phyloP scores from a whole-genome alignment of 2,888 invertebrate species.

The Poecilobothrus nobilitatus region DNA sequence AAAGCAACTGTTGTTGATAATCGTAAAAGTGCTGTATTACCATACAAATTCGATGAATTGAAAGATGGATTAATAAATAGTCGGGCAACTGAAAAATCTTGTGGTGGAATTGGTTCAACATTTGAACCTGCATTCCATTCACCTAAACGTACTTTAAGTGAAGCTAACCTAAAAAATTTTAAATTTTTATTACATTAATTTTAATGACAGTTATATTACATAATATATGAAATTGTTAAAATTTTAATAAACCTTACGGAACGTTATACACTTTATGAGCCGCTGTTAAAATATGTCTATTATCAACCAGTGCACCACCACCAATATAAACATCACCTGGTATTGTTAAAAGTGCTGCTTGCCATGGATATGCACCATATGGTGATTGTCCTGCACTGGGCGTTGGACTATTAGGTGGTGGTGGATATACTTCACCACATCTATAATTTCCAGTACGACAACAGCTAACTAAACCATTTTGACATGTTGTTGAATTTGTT shows the following conservation, averaged over 20 bases:
- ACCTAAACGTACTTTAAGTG: constrained; percentile 60
- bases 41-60: constrained; percentile 46
- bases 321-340: constrained; percentile 58
- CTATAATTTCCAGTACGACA: constrained; percentile 38
- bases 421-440: constrained; percentile 37
- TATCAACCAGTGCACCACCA: constrained; percentile 61
- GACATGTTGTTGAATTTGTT: constrained; percentile 25
- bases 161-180: constrained; percentile 26
- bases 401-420: constrained; percentile 36
- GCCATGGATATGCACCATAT: constrained; percentile 68
- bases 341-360: constrained; percentile 51
- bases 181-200: background rate
- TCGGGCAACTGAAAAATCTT: constrained; percentile 52
- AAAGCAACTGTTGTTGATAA: constrained; percentile 52
- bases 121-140: constrained; percentile 65
- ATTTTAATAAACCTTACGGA: constrained; percentile 43
- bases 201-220: background rate
- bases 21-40: constrained; percentile 54
- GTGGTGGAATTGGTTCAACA: constrained; percentile 56
- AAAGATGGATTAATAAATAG: constrained; percentile 59
- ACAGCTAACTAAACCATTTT: constrained; percentile 33
- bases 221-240: background rate
- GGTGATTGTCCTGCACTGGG: constrained; percentile 50
- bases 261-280: constrained; percentile 59
- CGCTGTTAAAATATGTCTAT: constrained; percentile 61